Evolutionary conservation across 2,888 invertebrate genomes (phyloP).

Genomic region (Hirtodrosophila trivittata): DNA sequence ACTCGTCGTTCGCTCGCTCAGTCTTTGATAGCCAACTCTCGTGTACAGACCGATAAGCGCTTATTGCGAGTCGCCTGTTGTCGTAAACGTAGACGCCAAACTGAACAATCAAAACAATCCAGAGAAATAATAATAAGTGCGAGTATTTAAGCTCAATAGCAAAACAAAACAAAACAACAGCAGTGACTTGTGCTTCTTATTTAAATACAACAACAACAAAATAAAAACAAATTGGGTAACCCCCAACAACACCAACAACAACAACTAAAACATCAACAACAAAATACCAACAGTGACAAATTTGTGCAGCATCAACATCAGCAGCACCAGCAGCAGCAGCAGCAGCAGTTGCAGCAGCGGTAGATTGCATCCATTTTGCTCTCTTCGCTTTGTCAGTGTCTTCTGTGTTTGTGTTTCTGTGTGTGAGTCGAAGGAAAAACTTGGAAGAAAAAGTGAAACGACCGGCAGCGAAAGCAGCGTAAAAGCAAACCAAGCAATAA

Average conservation of each 20-base stretch:
- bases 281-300: slow-evolving; percentile 18
- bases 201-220: slow-evolving; percentile 10
- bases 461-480: slow-evolving; percentile 75
- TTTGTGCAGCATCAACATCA: slow-evolving; percentile 34
- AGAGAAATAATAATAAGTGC: not conserved
- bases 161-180: slow-evolving; percentile 21
- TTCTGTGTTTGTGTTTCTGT: slow-evolving; percentile 27
- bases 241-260: slow-evolving; percentile 28
- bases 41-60: slow-evolving; percentile 82
- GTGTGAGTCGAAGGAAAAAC: slow-evolving; percentile 43
- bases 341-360: slow-evolving; percentile 26
- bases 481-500: slow-evolving; percentile 62
- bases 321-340: slow-evolving; percentile 8
- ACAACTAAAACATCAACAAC: slow-evolving; percentile 13
- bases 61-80: slow-evolving; percentile 46
- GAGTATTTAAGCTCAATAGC: not conserved
- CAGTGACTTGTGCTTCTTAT: slow-evolving; percentile 30
- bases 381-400: slow-evolving; percentile 51
- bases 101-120: slow-evolving; percentile 46
- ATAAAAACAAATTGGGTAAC: slow-evolving; percentile 27
- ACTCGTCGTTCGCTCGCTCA: slow-evolving; percentile 69
- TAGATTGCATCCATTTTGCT: slow-evolving; percentile 63
- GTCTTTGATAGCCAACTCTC: slow-evolving; percentile 83
- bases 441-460: slow-evolving; percentile 69
- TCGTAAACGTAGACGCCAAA: slow-evolving; percentile 41